phyloP scores from a whole-genome alignment of 2,888 invertebrate genomes.

The Pecten maximus region DNA sequence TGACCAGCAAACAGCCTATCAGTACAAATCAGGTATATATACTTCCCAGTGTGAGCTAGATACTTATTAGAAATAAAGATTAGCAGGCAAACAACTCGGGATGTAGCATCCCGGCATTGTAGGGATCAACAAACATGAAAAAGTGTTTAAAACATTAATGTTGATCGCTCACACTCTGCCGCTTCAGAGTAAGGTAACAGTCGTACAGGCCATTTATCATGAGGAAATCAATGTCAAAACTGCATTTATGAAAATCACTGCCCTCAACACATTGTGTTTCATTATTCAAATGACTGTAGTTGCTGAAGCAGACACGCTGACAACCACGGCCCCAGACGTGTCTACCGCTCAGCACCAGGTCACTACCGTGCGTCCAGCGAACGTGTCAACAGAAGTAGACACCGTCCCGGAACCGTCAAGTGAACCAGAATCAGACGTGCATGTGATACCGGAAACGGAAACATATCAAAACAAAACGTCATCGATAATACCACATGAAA shows the following conservation, averaged over 20 bases:
- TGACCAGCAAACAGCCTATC: neutral
- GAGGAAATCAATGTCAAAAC: constrained; percentile 13
- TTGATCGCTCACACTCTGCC: neutral
- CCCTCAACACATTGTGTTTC: constrained; percentile 15
- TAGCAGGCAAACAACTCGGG: neutral
- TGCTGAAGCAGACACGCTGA: neutral
- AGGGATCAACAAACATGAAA: constrained; percentile 26
- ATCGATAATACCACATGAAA: neutral
- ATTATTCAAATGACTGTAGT: constrained; percentile 30
- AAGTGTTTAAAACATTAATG: constrained; percentile 6
- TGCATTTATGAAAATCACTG: constrained; percentile 13
- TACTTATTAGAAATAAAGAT: constrained; percentile 28
- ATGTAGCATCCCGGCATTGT: neutral
- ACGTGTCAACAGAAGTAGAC: neutral
- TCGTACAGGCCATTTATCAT: neutral
- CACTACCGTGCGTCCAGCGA: neutral
- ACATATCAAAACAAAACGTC: neutral
- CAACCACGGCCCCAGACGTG: neutral
- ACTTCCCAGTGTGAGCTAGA: neutral
- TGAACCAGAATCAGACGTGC: neutral
- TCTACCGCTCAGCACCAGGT: neutral
- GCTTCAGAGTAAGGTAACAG: neutral
- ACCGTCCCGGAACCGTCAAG: neutral
- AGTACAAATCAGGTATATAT: constrained; percentile 27
- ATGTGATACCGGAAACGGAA: neutral